A percentile compares a stretch with the other conserved stretches of the same genome.
Conservation (phyloP, 1,140 invertebrate species). For the Schlechtendalia chinensis region DNA sequence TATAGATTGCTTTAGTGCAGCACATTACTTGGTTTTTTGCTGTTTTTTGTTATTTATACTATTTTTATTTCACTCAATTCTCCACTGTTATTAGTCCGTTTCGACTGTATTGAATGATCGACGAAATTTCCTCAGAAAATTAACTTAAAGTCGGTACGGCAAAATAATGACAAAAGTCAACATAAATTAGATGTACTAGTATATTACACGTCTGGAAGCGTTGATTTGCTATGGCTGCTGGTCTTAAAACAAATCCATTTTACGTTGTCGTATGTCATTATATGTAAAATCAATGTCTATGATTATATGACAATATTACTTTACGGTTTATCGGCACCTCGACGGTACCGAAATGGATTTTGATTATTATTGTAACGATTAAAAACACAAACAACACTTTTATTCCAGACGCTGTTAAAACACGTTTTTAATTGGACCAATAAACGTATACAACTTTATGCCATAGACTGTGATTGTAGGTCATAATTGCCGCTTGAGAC, state of each 20-base stretch:
- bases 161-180: neutral
- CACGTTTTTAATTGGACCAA: too few species aligned
- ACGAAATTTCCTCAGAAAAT: neutral
- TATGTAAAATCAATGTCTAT: neutral
- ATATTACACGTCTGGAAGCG: neutral
- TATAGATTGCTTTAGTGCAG: too few species aligned
- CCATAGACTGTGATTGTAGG: too few species aligned
- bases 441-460: too few species aligned
- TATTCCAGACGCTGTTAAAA: too few species aligned
- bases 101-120: neutral
- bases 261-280: too few species aligned
- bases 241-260: too few species aligned
- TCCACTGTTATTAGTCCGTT: neutral
- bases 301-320: neutral
- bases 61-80: neutral
- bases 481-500: too few species aligned
- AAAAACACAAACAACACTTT: too few species aligned
- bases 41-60: neutral
- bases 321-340: neutral
- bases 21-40: slow-evolving; percentile 5
- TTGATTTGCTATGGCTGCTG: neutral
- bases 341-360: neutral
- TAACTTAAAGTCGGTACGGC: neutral
- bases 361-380: too few species aligned
- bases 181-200: neutral